A percentile compares a stretch with the other conserved stretches of the same genome.
Evolutionary conservation across 92 coral and sea anemone genomes (phyloP).

Genomic region (Montipora capitata): DNA sequence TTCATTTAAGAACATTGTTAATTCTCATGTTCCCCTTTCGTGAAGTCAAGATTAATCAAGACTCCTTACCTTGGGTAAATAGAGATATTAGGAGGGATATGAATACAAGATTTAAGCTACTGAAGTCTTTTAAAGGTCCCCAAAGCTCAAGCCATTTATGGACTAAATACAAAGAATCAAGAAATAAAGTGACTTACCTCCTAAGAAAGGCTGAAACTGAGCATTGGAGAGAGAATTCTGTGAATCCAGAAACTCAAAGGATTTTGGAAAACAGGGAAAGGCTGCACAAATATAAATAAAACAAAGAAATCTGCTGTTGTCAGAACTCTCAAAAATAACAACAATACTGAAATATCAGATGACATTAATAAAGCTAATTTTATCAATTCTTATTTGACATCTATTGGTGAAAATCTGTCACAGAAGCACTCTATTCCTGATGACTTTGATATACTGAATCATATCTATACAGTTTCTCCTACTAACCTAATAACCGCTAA

Average conservation of each 20-base stretch:
- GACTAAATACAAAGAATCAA: neutral
- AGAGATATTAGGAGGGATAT: slow-evolving; percentile 4
- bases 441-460: slow-evolving; percentile 17
- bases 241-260: slow-evolving; percentile 35
- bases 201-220: slow-evolving; percentile 32
- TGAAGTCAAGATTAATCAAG: slow-evolving; percentile 1
- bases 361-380: slow-evolving; percentile 31
- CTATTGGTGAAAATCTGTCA: slow-evolving; percentile 47
- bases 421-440: slow-evolving; percentile 24
- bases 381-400: slow-evolving; percentile 7
- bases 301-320: slow-evolving; percentile 17
- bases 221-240: slow-evolving; percentile 39
- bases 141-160: neutral
- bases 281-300: slow-evolving; percentile 21
- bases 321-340: slow-evolving; percentile 28
- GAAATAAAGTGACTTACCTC: slow-evolving; percentile 16
- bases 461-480: slow-evolving; percentile 1
- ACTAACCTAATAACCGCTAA: no score
- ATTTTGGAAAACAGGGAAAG: slow-evolving; percentile 37
- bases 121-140: neutral
- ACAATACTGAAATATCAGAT: slow-evolving; percentile 42
- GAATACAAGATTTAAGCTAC: neutral
- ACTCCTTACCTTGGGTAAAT: slow-evolving; percentile 17
- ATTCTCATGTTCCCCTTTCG: neutral
- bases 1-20: slow-evolving; percentile 22